A percentile compares a stretch with the other conserved stretches of the same genome.
Conservation (phyloP, 2,113 vertebrate genomes). For the Sphaerodactylus townsendi region DNA sequence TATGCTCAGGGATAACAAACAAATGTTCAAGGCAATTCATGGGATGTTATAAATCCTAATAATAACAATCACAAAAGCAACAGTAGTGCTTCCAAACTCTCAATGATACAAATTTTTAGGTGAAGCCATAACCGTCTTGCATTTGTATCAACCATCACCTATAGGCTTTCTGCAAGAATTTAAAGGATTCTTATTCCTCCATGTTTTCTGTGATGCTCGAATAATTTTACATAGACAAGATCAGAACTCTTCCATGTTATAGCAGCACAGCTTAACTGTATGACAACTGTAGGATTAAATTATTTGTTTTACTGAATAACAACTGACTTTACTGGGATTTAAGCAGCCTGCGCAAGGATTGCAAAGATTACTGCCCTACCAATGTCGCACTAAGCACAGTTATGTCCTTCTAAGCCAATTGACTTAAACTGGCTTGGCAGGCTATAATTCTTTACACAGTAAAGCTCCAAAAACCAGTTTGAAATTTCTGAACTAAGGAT, state of each 20-base stretch:
- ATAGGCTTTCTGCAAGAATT: conserved; percentile 37
- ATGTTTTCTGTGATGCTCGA: conserved; percentile 58
- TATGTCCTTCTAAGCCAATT: no score
- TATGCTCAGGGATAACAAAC: conserved; percentile 37
- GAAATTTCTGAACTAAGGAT: conserved; percentile 74
- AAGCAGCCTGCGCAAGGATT: neutral
- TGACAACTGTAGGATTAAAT: conserved; percentile 65
- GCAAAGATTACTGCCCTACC: no score
- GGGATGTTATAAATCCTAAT: conserved; percentile 64
- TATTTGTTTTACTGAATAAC: conserved; percentile 66
- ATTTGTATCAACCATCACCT: conserved; percentile 59
- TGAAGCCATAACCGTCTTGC: conserved; percentile 57
- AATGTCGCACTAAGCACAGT: no score
- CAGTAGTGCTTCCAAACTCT: conserved; percentile 60
- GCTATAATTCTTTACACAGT: conserved; percentile 28
- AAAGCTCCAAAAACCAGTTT: conserved; percentile 70
- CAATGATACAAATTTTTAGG: conserved; percentile 65
- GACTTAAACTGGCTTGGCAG: no score
- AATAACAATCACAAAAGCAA: conserved; percentile 17
- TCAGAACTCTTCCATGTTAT: conserved; percentile 44
- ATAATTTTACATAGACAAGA: conserved; percentile 61
- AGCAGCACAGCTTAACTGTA: conserved; percentile 46
- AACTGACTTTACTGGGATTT: conserved; percentile 40
- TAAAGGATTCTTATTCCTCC: conserved; percentile 40
- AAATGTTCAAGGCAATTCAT: conserved; percentile 56